A percentile compares a stretch with the other conserved stretches of the same genome.
Evolutionary conservation across 2,113 vertebrate genomes (phyloP).

Genomic region (Bubo scandiacus): DNA sequence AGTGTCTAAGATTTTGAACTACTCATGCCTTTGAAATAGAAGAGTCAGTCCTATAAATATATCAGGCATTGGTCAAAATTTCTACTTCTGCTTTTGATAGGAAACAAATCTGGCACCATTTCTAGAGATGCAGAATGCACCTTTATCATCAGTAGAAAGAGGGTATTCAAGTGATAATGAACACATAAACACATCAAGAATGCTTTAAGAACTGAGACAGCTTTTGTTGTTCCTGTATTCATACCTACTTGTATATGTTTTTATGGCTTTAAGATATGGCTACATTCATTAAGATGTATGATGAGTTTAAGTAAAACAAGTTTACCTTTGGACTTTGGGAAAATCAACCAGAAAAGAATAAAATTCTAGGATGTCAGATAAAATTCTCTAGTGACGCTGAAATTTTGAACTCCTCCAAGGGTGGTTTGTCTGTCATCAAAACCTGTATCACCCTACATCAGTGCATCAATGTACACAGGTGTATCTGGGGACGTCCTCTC

Average conservation of each 20-base stretch:
- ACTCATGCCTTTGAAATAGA: conserved; percentile 58
- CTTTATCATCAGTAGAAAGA: not conserved
- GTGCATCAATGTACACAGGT: not conserved
- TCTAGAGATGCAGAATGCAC: not conserved
- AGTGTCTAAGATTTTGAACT: conserved; percentile 11
- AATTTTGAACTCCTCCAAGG: not conserved
- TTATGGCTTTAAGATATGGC: not conserved
- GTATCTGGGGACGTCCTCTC: not conserved
- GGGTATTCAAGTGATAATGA: not conserved
- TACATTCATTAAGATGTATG: not conserved
- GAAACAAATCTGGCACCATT: conserved; percentile 41
- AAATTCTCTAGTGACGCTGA: not conserved
- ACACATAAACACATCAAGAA: conserved; percentile 23
- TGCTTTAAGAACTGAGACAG: not conserved
- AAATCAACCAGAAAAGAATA: not conserved
- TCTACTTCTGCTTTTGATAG: conserved; percentile 56
- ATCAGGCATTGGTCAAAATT: conserved; percentile 29
- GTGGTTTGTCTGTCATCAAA: not conserved
- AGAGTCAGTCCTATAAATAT: conserved; percentile 11
- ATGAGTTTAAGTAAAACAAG: conserved; percentile 17
- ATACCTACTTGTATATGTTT: not conserved
- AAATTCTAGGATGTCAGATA: not conserved
- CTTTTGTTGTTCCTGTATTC: conserved; percentile 10
- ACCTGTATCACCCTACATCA: not conserved
- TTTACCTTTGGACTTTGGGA: conserved; percentile 45